Conservation (phyloP, 2,888 invertebrate species). For the Zeuzera pyrina region DNA sequence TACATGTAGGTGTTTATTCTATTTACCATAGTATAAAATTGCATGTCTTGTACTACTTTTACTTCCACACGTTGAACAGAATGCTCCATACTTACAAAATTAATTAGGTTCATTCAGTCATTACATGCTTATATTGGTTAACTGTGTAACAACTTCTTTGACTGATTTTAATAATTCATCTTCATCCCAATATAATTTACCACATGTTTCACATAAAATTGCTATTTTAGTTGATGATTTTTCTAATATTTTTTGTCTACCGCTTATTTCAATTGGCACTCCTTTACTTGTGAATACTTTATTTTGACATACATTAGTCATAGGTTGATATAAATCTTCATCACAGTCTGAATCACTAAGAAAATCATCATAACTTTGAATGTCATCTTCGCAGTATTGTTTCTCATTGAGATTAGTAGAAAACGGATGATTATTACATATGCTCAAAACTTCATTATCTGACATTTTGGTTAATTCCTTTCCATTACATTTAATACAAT, state of each 20-base stretch:
- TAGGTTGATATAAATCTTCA: slow-evolving; percentile 37
- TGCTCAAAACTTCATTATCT: slow-evolving; percentile 33
- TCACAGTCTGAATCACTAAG: slow-evolving; percentile 56
- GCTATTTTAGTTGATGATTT: slow-evolving; percentile 67
- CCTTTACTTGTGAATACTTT: slow-evolving; percentile 60
- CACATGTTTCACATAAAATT: slow-evolving; percentile 81
- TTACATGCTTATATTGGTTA: too few relatives aligned
- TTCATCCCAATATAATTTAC: slow-evolving; percentile 82
- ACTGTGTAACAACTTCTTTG: slow-evolving; percentile 5
- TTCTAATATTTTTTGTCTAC: slow-evolving; percentile 54
- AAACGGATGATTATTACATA: slow-evolving; percentile 34
- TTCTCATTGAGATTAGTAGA: slow-evolving; percentile 16
- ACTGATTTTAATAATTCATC: slow-evolving; percentile 39
- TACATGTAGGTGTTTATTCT: not conserved
- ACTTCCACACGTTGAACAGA: not conserved
- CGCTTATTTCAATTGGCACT: slow-evolving; percentile 67
- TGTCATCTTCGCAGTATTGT: slow-evolving; percentile 38
- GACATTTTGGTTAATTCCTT: slow-evolving; percentile 34
- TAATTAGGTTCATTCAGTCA: too few relatives aligned
- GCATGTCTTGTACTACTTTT: not conserved
- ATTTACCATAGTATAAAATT: not conserved
- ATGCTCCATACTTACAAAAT: not conserved
- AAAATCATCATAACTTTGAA: slow-evolving; percentile 41
- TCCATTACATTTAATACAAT: slow-evolving; percentile 78
- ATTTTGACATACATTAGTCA: slow-evolving; percentile 11